Base-by-base conservation (phyloP, 2,797 vertebrate genomes). In the Cirrhinus mrigala region DNA sequence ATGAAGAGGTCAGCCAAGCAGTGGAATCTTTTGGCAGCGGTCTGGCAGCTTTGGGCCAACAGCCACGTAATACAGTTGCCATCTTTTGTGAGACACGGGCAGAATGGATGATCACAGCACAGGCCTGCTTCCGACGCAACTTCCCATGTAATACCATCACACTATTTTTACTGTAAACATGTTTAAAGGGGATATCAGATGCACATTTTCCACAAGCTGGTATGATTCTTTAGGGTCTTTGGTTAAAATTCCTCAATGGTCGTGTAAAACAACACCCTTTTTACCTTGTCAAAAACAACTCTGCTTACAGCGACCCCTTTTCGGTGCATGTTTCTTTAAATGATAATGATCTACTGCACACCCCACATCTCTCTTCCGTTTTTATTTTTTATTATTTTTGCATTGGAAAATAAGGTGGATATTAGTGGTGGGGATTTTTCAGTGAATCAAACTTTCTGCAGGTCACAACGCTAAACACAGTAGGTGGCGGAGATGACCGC, bases 81-180 rank as follows among this genome's bases (percentile, higher is more conserved):
- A 95, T 97, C 79, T 97, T 97, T 90, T 97, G 97, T 71, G 96
- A 97, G 92, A 97, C 97, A 4, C 92, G 96, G 79, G 95, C 95
- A 0, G 96, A 97, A 74, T 97, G 97, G 97, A 96, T 97, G 93
- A 95, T 97, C 27, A 82, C 95, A 1, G 96, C 96, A 6, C 96
- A 97, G 83, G 90, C 96, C 81, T 97, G 96, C 92, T 97, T 97
- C 91, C 96, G 95, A 90, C 95, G 94, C 93, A 97, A 96, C 92
- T 97, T 96, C 62, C 96, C 96, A 85, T 92, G 97, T 97, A 93
- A 96, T 95, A 15, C 79, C 60, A 48, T 46, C 18, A 40, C 56
- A 69, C 52, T 40, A 81, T 22, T 69, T 56, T 18, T 29, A 40
- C 48, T 50, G 12, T 50, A 24, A 40, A 40, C 20, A 44, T 0